A percentile compares a stretch with the other conserved stretches of the same genome.
Conservation (phyloP, 2,797 vertebrate species). For the Chrosomus eos region DNA sequence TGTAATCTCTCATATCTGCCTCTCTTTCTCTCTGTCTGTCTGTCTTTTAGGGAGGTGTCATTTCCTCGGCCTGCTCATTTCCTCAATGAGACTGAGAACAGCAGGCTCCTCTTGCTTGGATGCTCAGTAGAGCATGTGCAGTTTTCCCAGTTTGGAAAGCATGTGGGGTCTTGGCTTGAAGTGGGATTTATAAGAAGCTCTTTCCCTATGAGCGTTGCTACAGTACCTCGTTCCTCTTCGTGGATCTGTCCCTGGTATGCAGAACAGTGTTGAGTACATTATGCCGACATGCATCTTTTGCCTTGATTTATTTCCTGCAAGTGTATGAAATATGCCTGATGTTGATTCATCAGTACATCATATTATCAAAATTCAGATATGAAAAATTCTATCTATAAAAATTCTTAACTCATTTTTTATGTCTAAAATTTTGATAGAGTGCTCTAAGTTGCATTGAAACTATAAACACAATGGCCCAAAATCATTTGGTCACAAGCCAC, state of each 20-base stretch:
- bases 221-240: slow-evolving; percentile 7
- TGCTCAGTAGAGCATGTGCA: slow-evolving; percentile 47
- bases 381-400: neutral
- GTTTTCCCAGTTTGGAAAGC: slow-evolving; percentile 27
- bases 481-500: neutral
- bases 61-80: slow-evolving; percentile 40
- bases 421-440: neutral
- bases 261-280: slow-evolving; percentile 2
- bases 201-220: slow-evolving; percentile 4
- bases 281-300: neutral
- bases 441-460: neutral
- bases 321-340: neutral
- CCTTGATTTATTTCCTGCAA: slow-evolving; percentile 7
- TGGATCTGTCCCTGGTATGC: slow-evolving; percentile 6
- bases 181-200: slow-evolving; percentile 19
- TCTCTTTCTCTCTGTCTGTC: neutral
- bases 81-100: slow-evolving; percentile 41
- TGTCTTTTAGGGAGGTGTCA: slow-evolving; percentile 22
- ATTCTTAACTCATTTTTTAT: neutral
- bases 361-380: neutral
- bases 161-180: slow-evolving; percentile 33
- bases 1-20: slow-evolving; percentile 15
- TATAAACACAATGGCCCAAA: neutral
- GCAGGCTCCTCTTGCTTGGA: slow-evolving; percentile 30
- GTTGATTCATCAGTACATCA: neutral